These are phyloP conservation scores for Diachrysia chrysitis DNA, from an alignment of 2,888 invertebrate genomes.

Conservation along the genomic window DNA sequence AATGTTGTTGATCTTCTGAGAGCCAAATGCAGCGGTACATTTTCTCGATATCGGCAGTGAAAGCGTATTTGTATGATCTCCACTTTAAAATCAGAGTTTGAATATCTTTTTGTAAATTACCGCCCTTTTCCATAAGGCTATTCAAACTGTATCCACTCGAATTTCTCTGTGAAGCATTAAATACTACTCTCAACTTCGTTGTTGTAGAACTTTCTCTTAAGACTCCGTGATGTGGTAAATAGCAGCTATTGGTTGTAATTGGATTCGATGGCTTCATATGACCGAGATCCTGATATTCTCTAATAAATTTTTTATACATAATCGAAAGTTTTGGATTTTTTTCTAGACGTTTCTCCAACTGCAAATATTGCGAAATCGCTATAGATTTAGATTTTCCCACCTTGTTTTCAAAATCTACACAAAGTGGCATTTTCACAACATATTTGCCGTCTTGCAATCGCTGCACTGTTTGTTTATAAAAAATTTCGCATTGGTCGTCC, in stretches of 20 bases:
- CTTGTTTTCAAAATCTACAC: constrained; percentile 18
- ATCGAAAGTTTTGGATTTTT: constrained; percentile 3
- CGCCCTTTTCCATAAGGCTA: constrained; percentile 21
- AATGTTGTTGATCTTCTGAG: constrained; percentile 26
- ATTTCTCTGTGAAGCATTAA: constrained; percentile 15
- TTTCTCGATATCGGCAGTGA: constrained; percentile 50
- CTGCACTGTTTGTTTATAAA: constrained; percentile 28
- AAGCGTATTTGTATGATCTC: constrained; percentile 41
- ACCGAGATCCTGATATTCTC: constrained; percentile 12
- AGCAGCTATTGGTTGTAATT: neutral
- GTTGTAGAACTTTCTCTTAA: neutral
- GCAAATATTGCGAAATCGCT: constrained; percentile 22
- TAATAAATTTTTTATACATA: constrained; percentile 14
- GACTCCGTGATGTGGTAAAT: constrained; percentile 16
- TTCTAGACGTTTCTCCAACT: constrained; percentile 9
- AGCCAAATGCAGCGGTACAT: constrained; percentile 45
- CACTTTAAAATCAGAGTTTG: constrained; percentile 35
- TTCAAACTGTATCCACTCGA: constrained; percentile 6
- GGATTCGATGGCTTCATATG: neutral
- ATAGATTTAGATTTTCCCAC: constrained; percentile 30
- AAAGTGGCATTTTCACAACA: constrained; percentile 39
- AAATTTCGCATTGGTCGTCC: constrained; percentile 33
- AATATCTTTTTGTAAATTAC: constrained; percentile 43
- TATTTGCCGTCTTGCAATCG: constrained; percentile 29
- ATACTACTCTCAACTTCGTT: constrained; percentile 14